Conservation (phyloP, 64 coral and sea anemone species). For the Montipora sp. region DNA sequence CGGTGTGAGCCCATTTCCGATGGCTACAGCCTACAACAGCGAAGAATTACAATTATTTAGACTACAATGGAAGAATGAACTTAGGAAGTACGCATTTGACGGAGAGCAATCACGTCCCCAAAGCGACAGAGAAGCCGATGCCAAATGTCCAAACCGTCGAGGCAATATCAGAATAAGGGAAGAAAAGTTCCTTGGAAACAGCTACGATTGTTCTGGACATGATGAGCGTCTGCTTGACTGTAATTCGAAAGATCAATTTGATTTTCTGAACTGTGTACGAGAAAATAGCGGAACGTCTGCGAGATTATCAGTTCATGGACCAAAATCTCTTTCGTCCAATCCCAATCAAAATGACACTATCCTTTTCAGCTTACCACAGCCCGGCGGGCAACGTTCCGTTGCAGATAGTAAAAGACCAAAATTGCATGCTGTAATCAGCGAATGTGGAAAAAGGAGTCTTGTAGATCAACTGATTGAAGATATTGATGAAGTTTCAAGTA, state of each 20-base stretch:
- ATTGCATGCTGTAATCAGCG: neutral
- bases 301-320: neutral
- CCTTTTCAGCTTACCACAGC: constrained; percentile 54
- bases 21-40: constrained; percentile 36
- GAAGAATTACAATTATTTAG: constrained; percentile 71
- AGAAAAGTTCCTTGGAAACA: neutral
- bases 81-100: neutral
- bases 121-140: neutral
- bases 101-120: neutral
- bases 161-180: too few species aligned
- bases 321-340: neutral
- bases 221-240: neutral
- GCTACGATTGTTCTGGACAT: neutral
- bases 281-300: neutral
- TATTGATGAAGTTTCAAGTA: constrained; percentile 87
- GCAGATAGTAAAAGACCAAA: neutral
- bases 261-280: neutral
- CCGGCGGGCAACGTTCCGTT: neutral
- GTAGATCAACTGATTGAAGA: constrained; percentile 89
- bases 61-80: constrained; percentile 70
- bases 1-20: neutral
- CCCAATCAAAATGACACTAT: constrained; percentile 24
- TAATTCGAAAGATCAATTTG: neutral
- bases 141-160: neutral
- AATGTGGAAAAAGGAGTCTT: constrained; percentile 56